Percentiles rank a stretch among this genome's conserved stretches.
Conservation (phyloP, 2,797 vertebrate genomes). For the Acipenser transmontanus region DNA sequence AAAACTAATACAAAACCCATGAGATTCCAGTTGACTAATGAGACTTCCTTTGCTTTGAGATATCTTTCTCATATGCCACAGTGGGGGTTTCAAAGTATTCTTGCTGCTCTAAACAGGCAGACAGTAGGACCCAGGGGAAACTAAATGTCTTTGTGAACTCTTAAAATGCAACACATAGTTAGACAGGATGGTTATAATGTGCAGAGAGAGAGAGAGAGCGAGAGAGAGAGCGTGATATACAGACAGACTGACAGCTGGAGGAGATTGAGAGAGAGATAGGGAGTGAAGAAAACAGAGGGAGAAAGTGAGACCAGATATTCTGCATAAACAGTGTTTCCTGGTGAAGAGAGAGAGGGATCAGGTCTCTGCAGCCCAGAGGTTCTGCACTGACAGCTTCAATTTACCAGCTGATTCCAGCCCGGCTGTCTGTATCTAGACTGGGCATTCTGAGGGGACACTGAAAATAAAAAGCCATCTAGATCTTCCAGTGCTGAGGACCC, state of each 20-base stretch:
- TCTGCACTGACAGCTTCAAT: constrained; percentile 32
- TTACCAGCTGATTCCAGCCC: constrained; percentile 36
- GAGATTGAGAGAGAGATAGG: neutral
- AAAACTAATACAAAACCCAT: no score
- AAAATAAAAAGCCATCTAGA: no score
- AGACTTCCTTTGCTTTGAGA: no score
- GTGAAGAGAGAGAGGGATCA: neutral
- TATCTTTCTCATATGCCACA: no score
- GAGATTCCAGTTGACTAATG: no score
- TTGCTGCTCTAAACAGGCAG: no score
- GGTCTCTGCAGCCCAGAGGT: constrained; percentile 25
- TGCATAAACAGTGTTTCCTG: constrained; percentile 13
- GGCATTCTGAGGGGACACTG: no score
- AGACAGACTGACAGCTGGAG: neutral
- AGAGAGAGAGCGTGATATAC: neutral
- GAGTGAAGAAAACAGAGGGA: constrained; percentile 18
- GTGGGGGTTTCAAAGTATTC: no score
- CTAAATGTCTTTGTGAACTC: neutral
- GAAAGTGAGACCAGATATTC: constrained; percentile 17
- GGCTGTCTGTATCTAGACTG: constrained; percentile 25
- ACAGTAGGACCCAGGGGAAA: neutral
- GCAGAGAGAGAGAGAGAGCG: constrained; percentile 8
- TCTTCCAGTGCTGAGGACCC: no score
- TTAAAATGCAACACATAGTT: no score
- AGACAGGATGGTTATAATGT: no score